These are phyloP conservation scores for Crotalus helleri DNA, from an alignment of 2,113 vertebrate genomes.

Conservation along the genomic window DNA sequence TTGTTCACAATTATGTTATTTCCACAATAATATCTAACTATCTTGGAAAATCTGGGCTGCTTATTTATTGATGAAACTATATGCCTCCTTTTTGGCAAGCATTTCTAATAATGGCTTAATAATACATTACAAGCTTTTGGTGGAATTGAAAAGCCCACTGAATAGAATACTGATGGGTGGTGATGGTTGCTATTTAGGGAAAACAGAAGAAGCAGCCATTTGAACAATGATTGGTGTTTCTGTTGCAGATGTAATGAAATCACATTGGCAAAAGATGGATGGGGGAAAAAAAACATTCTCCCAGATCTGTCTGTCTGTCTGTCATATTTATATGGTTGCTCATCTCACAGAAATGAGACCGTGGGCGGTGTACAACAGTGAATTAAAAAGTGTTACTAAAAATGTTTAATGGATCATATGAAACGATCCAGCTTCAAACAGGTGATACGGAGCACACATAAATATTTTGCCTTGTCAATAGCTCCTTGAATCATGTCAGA, in stretches of 20 bases:
- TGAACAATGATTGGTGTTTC: neutral
- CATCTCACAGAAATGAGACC: no score
- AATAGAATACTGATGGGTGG: neutral
- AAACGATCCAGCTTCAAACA: neutral
- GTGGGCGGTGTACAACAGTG: no score
- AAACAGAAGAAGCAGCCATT: neutral
- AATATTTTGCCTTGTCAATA: neutral
- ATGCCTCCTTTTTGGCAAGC: neutral
- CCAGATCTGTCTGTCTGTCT: neutral
- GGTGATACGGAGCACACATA: neutral
- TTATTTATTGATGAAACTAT: conserved; percentile 7
- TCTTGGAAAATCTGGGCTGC: neutral
- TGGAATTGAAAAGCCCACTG: neutral
- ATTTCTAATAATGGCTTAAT: neutral
- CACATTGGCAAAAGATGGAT: neutral
- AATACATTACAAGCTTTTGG: neutral
- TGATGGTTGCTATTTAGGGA: neutral
- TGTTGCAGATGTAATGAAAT: neutral
- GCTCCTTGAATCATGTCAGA: neutral
- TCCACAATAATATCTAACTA: neutral
- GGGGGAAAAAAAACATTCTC: neutral
- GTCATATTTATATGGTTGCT: no score
- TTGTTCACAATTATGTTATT: neutral
- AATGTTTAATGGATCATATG: neutral
- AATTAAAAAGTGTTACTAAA: no score